Percentiles rank a stretch among this genome's conserved stretches.
Conservation (phyloP, 2,888 invertebrate species). For the Melitaea athalia region DNA sequence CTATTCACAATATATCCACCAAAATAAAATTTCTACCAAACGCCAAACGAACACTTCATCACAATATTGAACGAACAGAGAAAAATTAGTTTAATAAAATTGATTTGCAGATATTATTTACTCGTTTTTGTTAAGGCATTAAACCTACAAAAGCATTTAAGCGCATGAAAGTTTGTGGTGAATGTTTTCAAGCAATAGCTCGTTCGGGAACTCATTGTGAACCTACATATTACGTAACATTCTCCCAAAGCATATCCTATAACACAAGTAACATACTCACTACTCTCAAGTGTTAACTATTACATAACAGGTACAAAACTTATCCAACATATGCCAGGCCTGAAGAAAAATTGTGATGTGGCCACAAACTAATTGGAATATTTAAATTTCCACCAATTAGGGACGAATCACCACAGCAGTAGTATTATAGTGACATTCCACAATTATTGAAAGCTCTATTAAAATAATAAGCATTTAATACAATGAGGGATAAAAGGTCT, state of each 20-base stretch:
- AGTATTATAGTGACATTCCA: conserved; percentile 35
- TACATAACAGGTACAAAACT: conserved; percentile 19
- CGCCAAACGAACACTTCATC: conserved; percentile 13
- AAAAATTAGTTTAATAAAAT: background rate
- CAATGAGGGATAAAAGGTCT: conserved; percentile 24
- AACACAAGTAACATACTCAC: background rate
- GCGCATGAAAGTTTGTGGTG: conserved; percentile 15
- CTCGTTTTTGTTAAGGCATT: conserved; percentile 4
- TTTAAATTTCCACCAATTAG: conserved; percentile 22
- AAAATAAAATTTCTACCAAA: conserved; percentile 11
- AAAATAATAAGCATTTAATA: conserved; percentile 33
- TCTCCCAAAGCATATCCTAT: conserved; percentile 23
- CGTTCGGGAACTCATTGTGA: conserved; percentile 14
- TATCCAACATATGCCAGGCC: conserved; percentile 22
- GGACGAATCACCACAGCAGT: conserved; percentile 35
- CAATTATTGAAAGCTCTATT: conserved; percentile 32
- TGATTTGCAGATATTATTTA: conserved; percentile 3
- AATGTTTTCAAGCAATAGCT: conserved; percentile 23
- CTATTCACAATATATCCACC: conserved; percentile 8
- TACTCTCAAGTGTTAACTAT: conserved; percentile 15
- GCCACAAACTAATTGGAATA: conserved; percentile 16
- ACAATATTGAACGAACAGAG: conserved; percentile 4
- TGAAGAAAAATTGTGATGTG: conserved; percentile 16
- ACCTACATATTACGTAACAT: conserved; percentile 6
- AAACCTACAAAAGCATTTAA: conserved; percentile 23